Evolutionary conservation across 2,888 invertebrate species (phyloP).

Genomic region (Anthophora plumipes): DNA sequence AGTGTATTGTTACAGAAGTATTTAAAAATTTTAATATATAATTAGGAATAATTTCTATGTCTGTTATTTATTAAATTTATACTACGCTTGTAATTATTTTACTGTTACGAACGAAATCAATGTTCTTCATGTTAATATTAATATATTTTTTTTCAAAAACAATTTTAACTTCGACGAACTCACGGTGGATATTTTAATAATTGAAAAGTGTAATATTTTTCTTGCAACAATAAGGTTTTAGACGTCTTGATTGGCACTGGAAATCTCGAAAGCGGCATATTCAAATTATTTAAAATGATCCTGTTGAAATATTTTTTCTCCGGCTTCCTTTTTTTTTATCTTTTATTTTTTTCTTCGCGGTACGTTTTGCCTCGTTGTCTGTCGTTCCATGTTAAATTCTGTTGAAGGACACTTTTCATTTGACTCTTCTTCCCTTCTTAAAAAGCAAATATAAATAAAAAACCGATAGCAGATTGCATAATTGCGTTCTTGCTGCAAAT

Average conservation of each 20-base stretch:
- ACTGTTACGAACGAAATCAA: no score
- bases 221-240: constrained; percentile 21
- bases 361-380: background rate
- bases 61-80: no score
- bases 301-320: constrained; percentile 30
- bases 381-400: constrained; percentile 26
- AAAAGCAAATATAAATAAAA: background rate
- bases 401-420: constrained; percentile 28
- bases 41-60: no score
- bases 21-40: no score
- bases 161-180: background rate
- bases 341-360: constrained; percentile 23
- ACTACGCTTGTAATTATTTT: no score
- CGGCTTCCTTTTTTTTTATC: constrained; percentile 2
- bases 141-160: background rate
- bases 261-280: constrained; percentile 7
- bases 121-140: constrained; percentile 3
- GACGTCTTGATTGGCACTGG: constrained; percentile 43
- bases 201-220: constrained; percentile 2
- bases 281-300: constrained; percentile 31
- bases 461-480: constrained; percentile 11
- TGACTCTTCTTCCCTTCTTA: background rate
- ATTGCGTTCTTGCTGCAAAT: constrained; percentile 42
- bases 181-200: constrained; percentile 14
- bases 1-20: no score